These are phyloP conservation scores for Blastobasis lacticolella DNA, from an alignment of 2,888 invertebrate species.

Conservation along the genomic window DNA sequence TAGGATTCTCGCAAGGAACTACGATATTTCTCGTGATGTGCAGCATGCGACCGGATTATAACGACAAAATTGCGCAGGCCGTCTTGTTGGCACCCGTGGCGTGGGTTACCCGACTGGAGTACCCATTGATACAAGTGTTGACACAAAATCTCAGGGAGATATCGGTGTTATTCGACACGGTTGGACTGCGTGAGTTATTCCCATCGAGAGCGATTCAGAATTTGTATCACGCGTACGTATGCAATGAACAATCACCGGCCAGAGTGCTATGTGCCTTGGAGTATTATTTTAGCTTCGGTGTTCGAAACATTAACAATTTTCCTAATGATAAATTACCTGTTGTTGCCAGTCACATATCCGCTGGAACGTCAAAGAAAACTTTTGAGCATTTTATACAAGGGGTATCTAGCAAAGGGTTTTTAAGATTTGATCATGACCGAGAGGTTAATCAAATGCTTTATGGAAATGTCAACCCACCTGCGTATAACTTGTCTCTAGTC, in stretches of 20 bases:
- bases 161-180: slow-evolving; percentile 23
- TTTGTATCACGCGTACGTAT: slow-evolving; percentile 38
- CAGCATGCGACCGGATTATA: slow-evolving; percentile 48
- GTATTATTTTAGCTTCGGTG: slow-evolving; percentile 41
- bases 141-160: slow-evolving; percentile 29
- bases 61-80: slow-evolving; percentile 49
- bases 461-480: slow-evolving; percentile 34
- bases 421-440: slow-evolving; percentile 45
- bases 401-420: slow-evolving; percentile 42
- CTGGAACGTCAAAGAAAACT: slow-evolving; percentile 46
- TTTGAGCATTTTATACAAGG: slow-evolving; percentile 54
- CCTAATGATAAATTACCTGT: slow-evolving; percentile 38
- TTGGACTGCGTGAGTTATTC: slow-evolving; percentile 45
- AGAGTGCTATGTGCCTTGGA: slow-evolving; percentile 45
- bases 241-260: slow-evolving; percentile 28
- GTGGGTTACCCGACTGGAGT: slow-evolving; percentile 36
- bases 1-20: slow-evolving; percentile 61
- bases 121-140: slow-evolving; percentile 39
- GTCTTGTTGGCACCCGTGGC: slow-evolving; percentile 55
- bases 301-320: slow-evolving; percentile 38
- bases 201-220: slow-evolving; percentile 31
- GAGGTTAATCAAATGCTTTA: slow-evolving; percentile 33
- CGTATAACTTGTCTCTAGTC: slow-evolving; percentile 40
- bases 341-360: slow-evolving; percentile 50
- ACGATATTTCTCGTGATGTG: slow-evolving; percentile 55